These are phyloP conservation scores for Formica aserva DNA, from an alignment of 2,888 invertebrate genomes.

Conservation along the genomic window DNA sequence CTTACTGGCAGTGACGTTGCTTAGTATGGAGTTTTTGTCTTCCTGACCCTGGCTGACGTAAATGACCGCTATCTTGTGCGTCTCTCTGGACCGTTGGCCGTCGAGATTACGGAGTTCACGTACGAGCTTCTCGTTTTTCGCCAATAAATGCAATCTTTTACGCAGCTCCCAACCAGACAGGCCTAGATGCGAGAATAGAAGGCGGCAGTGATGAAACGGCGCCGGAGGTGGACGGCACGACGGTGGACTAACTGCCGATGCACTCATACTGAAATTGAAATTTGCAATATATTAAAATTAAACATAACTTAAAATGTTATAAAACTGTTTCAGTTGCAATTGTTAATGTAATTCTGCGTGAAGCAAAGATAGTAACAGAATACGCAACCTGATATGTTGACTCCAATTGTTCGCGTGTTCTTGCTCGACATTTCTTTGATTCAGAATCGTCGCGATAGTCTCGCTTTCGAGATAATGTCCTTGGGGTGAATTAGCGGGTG, in stretches of 20 bases:
- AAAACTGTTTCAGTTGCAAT: neutral
- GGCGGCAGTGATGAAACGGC: constrained; percentile 94
- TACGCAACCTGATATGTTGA: constrained; percentile 80
- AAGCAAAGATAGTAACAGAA: neutral
- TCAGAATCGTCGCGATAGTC: constrained; percentile 93
- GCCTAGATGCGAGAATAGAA: constrained; percentile 96
- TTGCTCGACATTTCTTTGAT: constrained; percentile 94
- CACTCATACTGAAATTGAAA: constrained; percentile 85
- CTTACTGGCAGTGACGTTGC: constrained; percentile 96
- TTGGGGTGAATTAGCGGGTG: constrained; percentile 92
- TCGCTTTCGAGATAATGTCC: constrained; percentile 93
- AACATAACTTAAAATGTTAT: neutral
- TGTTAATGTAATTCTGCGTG: neutral
- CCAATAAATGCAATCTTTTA: constrained; percentile 93
- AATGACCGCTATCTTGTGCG: constrained; percentile 98
- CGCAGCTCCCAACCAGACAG: constrained; percentile 96
- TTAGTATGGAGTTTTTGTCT: constrained; percentile 96
- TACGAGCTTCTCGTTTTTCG: constrained; percentile 95
- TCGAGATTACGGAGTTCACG: constrained; percentile 97
- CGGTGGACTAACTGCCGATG: constrained; percentile 86
- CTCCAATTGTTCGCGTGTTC: constrained; percentile 88
- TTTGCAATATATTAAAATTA: neutral
- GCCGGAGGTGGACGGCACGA: constrained; percentile 87
- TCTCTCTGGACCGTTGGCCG: constrained; percentile 95
- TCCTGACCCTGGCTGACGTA: constrained; percentile 99